phyloP scores from a whole-genome alignment of 1,140 invertebrate species.

The Tetragonula clypearis region DNA sequence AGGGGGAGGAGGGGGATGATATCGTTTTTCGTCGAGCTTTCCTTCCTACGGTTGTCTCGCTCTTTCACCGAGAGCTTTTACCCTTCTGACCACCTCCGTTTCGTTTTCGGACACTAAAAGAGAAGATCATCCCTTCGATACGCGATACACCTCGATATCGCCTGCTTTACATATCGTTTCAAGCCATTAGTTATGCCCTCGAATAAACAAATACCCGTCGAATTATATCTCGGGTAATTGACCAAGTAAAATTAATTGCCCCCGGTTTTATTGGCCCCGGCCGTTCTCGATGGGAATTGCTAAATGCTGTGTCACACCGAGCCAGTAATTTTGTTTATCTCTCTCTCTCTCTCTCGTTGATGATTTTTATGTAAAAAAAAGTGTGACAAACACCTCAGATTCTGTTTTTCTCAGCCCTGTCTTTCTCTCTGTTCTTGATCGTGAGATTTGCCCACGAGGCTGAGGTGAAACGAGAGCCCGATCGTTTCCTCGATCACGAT shows the following conservation, averaged over 20 bases:
- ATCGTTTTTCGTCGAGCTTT: constrained; percentile 67
- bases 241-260: constrained; percentile 32
- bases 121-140: constrained; percentile 7
- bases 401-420: background rate
- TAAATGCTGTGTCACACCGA: background rate
- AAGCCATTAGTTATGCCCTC: constrained; percentile 20
- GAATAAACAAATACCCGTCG: constrained; percentile 21
- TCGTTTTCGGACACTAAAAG: background rate
- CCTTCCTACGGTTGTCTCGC: constrained; percentile 53
- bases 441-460: no score
- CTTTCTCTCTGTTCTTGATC: no score
- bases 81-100: background rate
- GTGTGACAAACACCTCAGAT: background rate
- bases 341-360: background rate
- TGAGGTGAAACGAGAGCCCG: no score
- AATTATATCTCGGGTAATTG: constrained; percentile 39
- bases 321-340: constrained; percentile 20
- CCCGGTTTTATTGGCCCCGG: background rate
- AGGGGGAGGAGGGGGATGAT: constrained; percentile 43
- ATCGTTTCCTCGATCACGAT: no score
- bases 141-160: background rate
- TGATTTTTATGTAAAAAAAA: constrained; percentile 15
- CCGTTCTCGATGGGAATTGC: background rate
- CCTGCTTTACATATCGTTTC: constrained; percentile 17
- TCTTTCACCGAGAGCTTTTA: constrained; percentile 28